Conservation (phyloP, 2,888 invertebrate genomes). For the Venusia cambrica region DNA sequence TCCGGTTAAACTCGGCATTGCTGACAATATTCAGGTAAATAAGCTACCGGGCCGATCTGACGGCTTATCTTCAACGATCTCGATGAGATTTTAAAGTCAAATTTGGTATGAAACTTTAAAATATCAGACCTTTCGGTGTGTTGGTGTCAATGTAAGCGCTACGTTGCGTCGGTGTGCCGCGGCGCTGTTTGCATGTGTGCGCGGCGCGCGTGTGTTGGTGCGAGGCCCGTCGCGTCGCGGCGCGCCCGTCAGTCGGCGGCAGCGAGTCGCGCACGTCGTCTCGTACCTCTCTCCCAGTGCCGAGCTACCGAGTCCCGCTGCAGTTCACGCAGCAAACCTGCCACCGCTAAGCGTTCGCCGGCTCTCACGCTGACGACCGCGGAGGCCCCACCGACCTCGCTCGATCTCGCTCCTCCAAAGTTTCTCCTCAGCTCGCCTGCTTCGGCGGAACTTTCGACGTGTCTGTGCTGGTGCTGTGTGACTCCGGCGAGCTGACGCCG, state of each 20-base stretch:
- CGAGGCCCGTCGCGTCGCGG: conserved; percentile 67
- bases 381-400: conserved; percentile 65
- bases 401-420: conserved; percentile 54
- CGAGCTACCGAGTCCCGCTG: conserved; percentile 49
- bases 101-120: conserved; percentile 72
- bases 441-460: conserved; percentile 48
- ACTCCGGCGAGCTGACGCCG: conserved; percentile 59
- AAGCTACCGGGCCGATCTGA: conserved; percentile 47
- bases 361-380: conserved; percentile 73
- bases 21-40: conserved; percentile 62
- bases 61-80: conserved; percentile 52
- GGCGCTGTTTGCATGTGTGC: conserved; percentile 51
- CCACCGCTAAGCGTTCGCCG: conserved; percentile 63
- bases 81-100: conserved; percentile 74
- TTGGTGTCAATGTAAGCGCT: conserved; percentile 26
- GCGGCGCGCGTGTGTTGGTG: conserved; percentile 71
- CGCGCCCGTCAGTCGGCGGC: conserved; percentile 79
- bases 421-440: conserved; percentile 49
- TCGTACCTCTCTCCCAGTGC: conserved; percentile 60
- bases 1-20: conserved; percentile 43
- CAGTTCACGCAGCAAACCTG: conserved; percentile 61
- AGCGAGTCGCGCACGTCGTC: conserved; percentile 77
- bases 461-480: conserved; percentile 55
- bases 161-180: conserved; percentile 40
- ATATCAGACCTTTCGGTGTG: conserved; percentile 56